phyloP scores from a whole-genome alignment of 2,113 vertebrate genomes.

The Onychorhynchus coronatus region DNA sequence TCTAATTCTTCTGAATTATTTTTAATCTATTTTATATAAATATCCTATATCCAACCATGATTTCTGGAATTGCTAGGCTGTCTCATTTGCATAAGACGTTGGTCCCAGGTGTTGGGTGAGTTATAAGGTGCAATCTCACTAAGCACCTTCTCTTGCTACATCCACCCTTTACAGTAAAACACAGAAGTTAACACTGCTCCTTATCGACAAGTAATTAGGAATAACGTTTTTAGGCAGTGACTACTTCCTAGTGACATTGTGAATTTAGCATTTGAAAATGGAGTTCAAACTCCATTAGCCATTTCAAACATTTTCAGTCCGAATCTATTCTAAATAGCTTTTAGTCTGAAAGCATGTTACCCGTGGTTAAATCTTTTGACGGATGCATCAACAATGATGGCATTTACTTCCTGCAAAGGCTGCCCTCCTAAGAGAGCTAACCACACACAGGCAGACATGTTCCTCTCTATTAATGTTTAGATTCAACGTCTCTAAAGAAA shows the following conservation, averaged over 20 bases:
- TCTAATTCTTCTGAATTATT: not conserved
- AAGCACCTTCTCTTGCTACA: not conserved
- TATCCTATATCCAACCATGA: not conserved
- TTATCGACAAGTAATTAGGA: not conserved
- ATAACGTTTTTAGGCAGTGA: not conserved
- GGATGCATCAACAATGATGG: not conserved
- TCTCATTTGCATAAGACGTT: not conserved
- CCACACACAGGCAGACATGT: rapidly evolving
- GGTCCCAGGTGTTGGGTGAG: not conserved
- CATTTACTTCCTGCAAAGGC: constrained; percentile 27
- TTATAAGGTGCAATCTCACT: not conserved
- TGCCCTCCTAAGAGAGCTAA: not conserved
- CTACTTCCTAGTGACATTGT: not conserved
- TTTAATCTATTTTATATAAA: not conserved
- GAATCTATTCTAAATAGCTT: not conserved
- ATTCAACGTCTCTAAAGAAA: not conserved
- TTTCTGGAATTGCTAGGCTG: not conserved
- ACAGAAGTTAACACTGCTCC: not conserved
- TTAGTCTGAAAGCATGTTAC: not conserved
- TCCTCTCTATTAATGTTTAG: not conserved
- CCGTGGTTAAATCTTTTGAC: not conserved
- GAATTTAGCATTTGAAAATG: not conserved
- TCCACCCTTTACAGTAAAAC: not conserved
- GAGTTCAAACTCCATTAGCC: not conserved
- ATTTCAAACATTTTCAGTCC: not conserved